A percentile compares a stretch with the other conserved stretches of the same genome.
These are phyloP conservation scores for Periophthalmus modestus DNA, from an alignment of 2,113 vertebrate species.

Conservation along the genomic window DNA sequence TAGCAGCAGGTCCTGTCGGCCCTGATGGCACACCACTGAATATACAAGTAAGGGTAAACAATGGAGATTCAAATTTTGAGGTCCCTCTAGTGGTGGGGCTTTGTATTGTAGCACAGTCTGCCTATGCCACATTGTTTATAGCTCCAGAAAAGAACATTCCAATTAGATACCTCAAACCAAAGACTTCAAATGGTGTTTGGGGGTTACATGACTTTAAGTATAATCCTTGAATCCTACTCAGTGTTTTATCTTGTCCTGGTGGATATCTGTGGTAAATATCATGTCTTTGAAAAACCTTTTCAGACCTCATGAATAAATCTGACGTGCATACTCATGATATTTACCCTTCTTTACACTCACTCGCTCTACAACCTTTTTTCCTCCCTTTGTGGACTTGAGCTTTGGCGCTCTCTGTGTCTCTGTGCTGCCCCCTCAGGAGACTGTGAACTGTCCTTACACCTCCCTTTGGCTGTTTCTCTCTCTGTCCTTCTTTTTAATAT, in stretches of 20 bases:
- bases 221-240: constrained; percentile 21
- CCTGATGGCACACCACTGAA: too few species aligned
- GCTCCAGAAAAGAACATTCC: background rate
- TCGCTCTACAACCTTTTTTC: constrained; percentile 32
- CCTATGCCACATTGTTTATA: too few species aligned
- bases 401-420: constrained; percentile 50
- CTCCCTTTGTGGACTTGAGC: constrained; percentile 33
- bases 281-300: constrained; percentile 46
- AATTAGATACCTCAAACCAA: constrained; percentile 29
- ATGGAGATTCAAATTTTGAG: too few species aligned
- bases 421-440: constrained; percentile 28
- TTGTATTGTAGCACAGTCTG: too few species aligned
- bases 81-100: too few species aligned
- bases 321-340: constrained; percentile 9
- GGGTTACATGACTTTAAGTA: constrained; percentile 19
- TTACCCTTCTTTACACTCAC: constrained; percentile 34
- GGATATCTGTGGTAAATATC: constrained; percentile 37
- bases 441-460: constrained; percentile 59
- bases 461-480: constrained; percentile 35
- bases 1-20: too few species aligned
- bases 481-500: too few species aligned
- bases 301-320: constrained; percentile 59
- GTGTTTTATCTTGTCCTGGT: constrained; percentile 29
- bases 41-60: too few species aligned
- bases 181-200: constrained; percentile 20